phyloP scores from a whole-genome alignment of 2,113 vertebrate genomes.

The Otolemur garnettii region DNA sequence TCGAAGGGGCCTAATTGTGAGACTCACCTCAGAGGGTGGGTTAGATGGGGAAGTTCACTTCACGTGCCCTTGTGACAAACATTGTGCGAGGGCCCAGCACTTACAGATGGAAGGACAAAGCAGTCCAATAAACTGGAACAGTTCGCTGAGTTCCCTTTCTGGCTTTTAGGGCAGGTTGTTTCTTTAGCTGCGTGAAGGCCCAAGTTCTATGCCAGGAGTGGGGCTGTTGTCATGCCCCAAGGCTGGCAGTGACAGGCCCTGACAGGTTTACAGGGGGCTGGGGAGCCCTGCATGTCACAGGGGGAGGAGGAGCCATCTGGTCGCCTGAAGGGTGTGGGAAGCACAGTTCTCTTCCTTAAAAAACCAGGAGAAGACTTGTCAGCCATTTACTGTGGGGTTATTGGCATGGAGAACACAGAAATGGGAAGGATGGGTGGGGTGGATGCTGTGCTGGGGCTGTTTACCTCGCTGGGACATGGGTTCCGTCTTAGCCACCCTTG shows the following conservation, averaged over 20 bases:
- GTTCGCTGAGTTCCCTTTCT: background rate
- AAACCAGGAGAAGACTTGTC: background rate
- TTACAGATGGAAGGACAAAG: background rate
- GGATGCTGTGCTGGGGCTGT: too few species aligned
- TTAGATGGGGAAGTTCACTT: background rate
- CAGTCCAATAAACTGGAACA: rapidly evolving
- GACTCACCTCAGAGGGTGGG: background rate
- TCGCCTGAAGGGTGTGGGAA: background rate
- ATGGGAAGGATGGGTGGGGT: background rate
- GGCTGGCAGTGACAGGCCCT: background rate
- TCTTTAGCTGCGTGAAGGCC: background rate
- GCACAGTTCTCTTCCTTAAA: background rate
- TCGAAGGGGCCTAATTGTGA: rapidly evolving
- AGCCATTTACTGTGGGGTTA: background rate
- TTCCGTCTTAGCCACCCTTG: background rate
- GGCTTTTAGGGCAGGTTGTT: background rate
- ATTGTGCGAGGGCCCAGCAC: background rate
- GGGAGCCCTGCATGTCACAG: background rate
- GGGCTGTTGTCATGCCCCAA: background rate
- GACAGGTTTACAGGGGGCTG: background rate
- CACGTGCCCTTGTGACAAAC: background rate
- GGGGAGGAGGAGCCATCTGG: background rate
- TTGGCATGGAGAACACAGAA: background rate
- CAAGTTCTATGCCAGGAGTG: background rate
- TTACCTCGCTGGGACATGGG: rapidly evolving